Base-by-base conservation (phyloP, 2,888 invertebrate species). In the Pheosia tremula region DNA sequence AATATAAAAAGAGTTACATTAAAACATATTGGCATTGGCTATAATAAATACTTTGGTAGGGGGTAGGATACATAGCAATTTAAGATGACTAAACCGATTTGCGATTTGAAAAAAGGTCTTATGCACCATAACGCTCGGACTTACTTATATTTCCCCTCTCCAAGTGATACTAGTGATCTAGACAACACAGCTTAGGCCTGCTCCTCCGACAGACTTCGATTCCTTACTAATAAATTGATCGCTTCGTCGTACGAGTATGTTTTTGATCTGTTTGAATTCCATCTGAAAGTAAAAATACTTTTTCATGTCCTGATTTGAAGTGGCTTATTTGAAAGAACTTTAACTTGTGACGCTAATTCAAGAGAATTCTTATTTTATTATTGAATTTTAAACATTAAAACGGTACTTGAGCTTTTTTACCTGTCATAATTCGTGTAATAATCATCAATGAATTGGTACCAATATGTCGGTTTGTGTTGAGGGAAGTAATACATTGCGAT, bases 151-250 rank as follows among this genome's bases (percentile, higher is more conserved):
- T 86, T 83, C 13, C 91, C 90, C 60, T 91, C 78, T 0, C 77
- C 88, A 24, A 85, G 80, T 43, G 89, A 86, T 36, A 89, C 80
- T 11, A 94, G 78, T 5, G 86, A 85, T 66, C 95, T 88, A 9
- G 89, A 82, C 24, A 95, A 79, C 3, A 95, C 74, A 0, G 87
- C 78, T 69, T 90, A 86, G 0, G 95, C 95, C 49, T 94, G 94
- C 58, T 90, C 90, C 57, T 82, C 77, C 3, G 86, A 86, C 47
- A 95, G 69, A 0, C 75, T 68, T 64, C 95, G 86, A 38, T 79
- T 87, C 57, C 77, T 78, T 58, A 83, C 84, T 6, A 95, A 62
- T 37, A 88, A 83, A 7, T 92, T 76, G 3, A 95, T 67, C 0
- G 94, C 93, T 75, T 77, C 78, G 1, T 88, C 85, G 0, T 82